A percentile compares a stretch with the other conserved stretches of the same genome.
Conservation (phyloP, 2,888 invertebrate species). For the Syritta pipiens region DNA sequence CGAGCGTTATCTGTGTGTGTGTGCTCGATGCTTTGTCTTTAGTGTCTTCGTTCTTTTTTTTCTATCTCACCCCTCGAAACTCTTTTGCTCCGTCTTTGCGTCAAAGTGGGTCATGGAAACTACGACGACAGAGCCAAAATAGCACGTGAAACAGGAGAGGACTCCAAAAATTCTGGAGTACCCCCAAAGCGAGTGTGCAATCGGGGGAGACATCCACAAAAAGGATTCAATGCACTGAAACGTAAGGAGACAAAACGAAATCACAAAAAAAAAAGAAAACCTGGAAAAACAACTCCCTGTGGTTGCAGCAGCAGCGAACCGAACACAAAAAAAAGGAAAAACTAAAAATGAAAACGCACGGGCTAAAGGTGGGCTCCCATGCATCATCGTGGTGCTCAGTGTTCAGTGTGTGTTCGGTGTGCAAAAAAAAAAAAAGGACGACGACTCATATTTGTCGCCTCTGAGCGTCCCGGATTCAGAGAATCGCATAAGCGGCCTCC, state of each 20-base stretch:
- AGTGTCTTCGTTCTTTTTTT: background rate
- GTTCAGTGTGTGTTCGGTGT: slow-evolving; percentile 21
- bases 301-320: slow-evolving; percentile 50
- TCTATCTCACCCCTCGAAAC: slow-evolving; percentile 12
- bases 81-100: slow-evolving; percentile 23
- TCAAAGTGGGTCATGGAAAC: slow-evolving; percentile 61
- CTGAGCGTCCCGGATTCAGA: slow-evolving; percentile 48
- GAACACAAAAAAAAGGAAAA: slow-evolving; percentile 11
- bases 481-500: slow-evolving; percentile 9
- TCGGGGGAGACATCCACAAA: slow-evolving; percentile 38
- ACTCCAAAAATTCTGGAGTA: slow-evolving; percentile 45
- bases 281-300: slow-evolving; percentile 52
- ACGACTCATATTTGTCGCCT: slow-evolving; percentile 66
- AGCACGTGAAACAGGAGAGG: too few species aligned
- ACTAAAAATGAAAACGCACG: background rate
- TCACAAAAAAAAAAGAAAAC: slow-evolving; percentile 45
- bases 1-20: too few species aligned
- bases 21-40: slow-evolving; percentile 54
- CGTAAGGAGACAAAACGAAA: slow-evolving; percentile 42
- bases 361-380: slow-evolving; percentile 51
- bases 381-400: slow-evolving; percentile 55
- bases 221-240: slow-evolving; percentile 53
- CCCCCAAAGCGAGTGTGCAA: slow-evolving; percentile 25
- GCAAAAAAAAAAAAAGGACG: slow-evolving; percentile 50
- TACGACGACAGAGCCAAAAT: slow-evolving; percentile 29